Evolutionary conservation across 2,797 vertebrate genomes (phyloP).

Genomic region (Sebastes diploproa): DNA sequence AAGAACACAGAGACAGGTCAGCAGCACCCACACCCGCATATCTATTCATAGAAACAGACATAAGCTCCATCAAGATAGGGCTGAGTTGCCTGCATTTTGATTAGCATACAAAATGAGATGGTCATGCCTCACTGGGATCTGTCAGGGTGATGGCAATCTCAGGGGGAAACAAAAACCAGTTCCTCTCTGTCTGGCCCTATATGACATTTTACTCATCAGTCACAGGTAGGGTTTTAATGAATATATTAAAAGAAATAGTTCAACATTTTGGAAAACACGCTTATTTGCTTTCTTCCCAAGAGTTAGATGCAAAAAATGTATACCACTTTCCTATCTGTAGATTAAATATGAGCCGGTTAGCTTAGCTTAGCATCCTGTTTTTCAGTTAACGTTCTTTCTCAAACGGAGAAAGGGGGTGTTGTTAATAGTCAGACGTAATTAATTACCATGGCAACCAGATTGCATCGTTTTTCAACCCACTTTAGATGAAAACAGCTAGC

Average conservation of each 20-base stretch:
- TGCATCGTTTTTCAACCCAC: too few species aligned
- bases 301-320: not conserved
- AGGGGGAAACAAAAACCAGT: conserved; percentile 11
- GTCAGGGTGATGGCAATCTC: conserved; percentile 44
- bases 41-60: conserved; percentile 63
- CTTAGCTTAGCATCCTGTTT: not conserved
- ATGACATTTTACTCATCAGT: not conserved
- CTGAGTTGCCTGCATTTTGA: conserved; percentile 46
- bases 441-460: too few species aligned
- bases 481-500: too few species aligned
- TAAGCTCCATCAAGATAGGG: conserved; percentile 45
- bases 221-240: not conserved
- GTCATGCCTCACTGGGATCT: conserved; percentile 44
- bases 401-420: too few species aligned
- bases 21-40: conserved; percentile 28
- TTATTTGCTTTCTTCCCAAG: not conserved
- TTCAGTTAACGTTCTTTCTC: too few species aligned
- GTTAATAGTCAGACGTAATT: too few species aligned
- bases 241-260: not conserved
- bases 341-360: not conserved
- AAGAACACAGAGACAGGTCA: conserved; percentile 37
- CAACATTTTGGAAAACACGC: not conserved
- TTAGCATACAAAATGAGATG: conserved; percentile 55
- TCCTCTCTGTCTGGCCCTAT: not conserved
- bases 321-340: not conserved